Percentiles rank a stretch among this genome's conserved stretches.
Conservation (phyloP, 2,797 vertebrate genomes). For the Bradypodion pumilum region DNA sequence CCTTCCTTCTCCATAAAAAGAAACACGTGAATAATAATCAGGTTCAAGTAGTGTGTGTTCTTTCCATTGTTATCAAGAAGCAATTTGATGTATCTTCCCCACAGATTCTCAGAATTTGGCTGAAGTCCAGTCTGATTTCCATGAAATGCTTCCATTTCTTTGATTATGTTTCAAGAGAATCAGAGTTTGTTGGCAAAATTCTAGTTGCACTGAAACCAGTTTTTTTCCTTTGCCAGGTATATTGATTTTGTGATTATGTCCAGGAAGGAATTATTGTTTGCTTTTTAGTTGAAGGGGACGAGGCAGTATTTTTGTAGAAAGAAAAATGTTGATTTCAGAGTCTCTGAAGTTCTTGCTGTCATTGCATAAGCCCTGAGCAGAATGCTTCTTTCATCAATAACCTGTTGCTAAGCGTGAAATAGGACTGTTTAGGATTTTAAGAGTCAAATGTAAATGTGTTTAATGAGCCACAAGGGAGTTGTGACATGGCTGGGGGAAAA, state of each 20-base stretch:
- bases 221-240: neutral
- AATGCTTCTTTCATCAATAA: constrained; percentile 67
- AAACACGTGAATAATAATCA: neutral
- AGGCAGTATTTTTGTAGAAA: constrained; percentile 27
- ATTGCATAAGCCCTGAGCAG: constrained; percentile 40
- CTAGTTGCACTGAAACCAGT: neutral
- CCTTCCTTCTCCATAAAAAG: neutral
- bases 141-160: neutral
- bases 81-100: neutral
- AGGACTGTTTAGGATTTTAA: constrained; percentile 76
- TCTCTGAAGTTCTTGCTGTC: constrained; percentile 41
- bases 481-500: constrained; percentile 71
- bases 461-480: constrained; percentile 79
- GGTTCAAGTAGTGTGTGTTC: neutral
- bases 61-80: neutral
- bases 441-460: constrained; percentile 82
- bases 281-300: neutral
- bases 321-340: constrained; percentile 18
- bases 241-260: constrained; percentile 18
- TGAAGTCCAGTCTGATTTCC: constrained; percentile 17
- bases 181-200: no score
- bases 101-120: neutral
- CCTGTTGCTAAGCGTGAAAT: constrained; percentile 73
- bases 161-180: neutral
- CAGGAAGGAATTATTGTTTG: neutral